These are phyloP conservation scores for Eptatretus atami DNA, from an alignment of 2,797 vertebrate species.

Conservation along the genomic window DNA sequence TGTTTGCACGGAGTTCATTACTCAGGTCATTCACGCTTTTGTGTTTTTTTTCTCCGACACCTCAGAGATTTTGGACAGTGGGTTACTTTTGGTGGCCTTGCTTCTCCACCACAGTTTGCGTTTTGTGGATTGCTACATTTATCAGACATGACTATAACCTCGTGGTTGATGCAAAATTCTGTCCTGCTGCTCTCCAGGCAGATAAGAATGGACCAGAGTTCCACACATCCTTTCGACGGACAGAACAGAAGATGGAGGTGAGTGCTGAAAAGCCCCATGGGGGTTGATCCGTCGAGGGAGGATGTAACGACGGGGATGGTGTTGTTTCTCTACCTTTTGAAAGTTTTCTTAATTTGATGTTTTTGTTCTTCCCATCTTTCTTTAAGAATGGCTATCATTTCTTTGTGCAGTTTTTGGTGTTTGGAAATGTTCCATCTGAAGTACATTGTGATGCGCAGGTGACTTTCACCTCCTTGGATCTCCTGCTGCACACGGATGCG, in stretches of 20 bases:
- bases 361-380: background rate
- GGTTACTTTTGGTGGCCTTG: too few species aligned
- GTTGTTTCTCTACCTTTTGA: background rate
- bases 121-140: too few species aligned
- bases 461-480: slow-evolving; percentile 39
- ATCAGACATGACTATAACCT: too few species aligned
- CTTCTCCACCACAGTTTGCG: too few species aligned
- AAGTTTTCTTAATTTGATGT: too few species aligned
- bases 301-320: background rate
- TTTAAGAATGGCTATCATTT: background rate
- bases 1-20: too few species aligned
- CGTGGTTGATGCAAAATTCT: too few species aligned
- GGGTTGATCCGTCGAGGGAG: background rate
- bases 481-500: slow-evolving; percentile 57
- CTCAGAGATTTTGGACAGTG: too few species aligned
- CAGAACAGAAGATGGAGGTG: slow-evolving; percentile 40
- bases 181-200: slow-evolving; percentile 19
- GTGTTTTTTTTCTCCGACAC: too few species aligned
- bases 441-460: slow-evolving; percentile 20
- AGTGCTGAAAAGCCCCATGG: slow-evolving; percentile 10
- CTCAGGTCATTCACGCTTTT: too few species aligned
- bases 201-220: slow-evolving; percentile 39
- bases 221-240: slow-evolving; percentile 26
- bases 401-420: background rate
- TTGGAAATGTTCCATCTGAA: background rate